These are phyloP conservation scores for Leucophenga maculata DNA, from an alignment of 2,888 invertebrate genomes.

Conservation along the genomic window DNA sequence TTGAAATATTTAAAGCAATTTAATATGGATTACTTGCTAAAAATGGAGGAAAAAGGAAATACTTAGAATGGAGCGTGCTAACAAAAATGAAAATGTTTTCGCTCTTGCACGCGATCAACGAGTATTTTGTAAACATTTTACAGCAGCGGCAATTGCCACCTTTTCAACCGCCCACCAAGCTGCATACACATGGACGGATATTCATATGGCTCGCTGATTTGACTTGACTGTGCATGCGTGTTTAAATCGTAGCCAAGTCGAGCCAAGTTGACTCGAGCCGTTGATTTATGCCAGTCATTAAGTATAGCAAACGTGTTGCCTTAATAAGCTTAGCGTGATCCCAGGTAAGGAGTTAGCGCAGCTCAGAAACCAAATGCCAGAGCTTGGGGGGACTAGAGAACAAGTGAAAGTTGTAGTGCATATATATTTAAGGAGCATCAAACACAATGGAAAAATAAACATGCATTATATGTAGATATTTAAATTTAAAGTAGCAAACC, in stretches of 20 bases:
- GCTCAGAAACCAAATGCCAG: too few species aligned
- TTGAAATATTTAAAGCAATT: conserved; percentile 12
- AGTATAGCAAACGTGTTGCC: conserved; percentile 12
- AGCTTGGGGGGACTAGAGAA: too few species aligned
- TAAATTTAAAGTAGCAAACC: not conserved
- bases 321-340: conserved; percentile 10
- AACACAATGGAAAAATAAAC: conserved; percentile 43
- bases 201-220: not conserved
- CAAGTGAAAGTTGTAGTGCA: too few species aligned
- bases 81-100: conserved; percentile 11
- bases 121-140: conserved; percentile 10
- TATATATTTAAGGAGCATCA: too few species aligned
- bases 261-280: not conserved
- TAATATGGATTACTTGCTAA: not conserved
- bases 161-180: too few species aligned
- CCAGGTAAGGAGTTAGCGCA: too few species aligned
- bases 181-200: too few species aligned
- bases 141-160: too few species aligned
- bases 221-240: not conserved
- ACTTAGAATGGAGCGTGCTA: not conserved
- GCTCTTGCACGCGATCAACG: not conserved
- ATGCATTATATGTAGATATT: conserved; percentile 30
- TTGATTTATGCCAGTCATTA: conserved; percentile 13
- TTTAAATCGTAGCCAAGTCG: not conserved
- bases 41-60: not conserved